A percentile compares a stretch with the other conserved stretches of the same genome.
These are phyloP conservation scores for Cremastinae sp. DNA, from an alignment of 2,888 invertebrate species.

Conservation along the genomic window DNA sequence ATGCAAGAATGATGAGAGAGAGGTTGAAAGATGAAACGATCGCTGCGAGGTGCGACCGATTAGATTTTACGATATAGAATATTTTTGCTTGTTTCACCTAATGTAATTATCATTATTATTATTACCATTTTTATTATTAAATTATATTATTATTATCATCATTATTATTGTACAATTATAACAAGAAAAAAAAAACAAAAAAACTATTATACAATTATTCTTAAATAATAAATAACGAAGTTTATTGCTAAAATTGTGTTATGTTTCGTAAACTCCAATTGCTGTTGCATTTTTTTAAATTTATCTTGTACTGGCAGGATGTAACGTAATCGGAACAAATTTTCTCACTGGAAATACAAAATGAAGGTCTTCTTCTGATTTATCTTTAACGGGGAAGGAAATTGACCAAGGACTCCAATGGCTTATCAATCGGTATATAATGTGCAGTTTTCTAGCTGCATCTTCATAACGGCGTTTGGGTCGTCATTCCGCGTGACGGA, in stretches of 20 bases:
- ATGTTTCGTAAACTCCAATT: too few relatives aligned
- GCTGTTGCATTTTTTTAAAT: too few relatives aligned
- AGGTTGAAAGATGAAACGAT: slow-evolving; percentile 3
- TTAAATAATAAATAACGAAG: slow-evolving; percentile 73
- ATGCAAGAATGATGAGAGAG: neutral
- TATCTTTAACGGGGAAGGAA: slow-evolving; percentile 7
- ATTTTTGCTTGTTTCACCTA: slow-evolving; percentile 69
- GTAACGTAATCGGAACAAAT: slow-evolving; percentile 13
- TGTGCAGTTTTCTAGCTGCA: neutral
- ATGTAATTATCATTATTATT: slow-evolving; percentile 47
- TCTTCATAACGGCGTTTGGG: neutral
- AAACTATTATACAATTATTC: slow-evolving; percentile 73
- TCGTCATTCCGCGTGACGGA: neutral
- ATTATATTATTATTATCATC: slow-evolving; percentile 41
- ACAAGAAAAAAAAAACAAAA: slow-evolving; percentile 66
- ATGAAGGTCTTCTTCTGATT: neutral
- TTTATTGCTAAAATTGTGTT: slow-evolving; percentile 68
- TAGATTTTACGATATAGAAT: slow-evolving; percentile 67
- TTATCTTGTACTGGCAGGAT: slow-evolving; percentile 18
- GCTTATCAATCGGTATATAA: slow-evolving; percentile 7
- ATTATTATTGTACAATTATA: slow-evolving; percentile 20
- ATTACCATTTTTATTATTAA: slow-evolving; percentile 65
- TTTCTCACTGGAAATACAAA: neutral
- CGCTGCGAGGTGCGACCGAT: slow-evolving; percentile 42
- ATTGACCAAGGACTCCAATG: slow-evolving; percentile 12